phyloP scores from a whole-genome alignment of 2,797 vertebrate species.

The Esox masquinongy region DNA sequence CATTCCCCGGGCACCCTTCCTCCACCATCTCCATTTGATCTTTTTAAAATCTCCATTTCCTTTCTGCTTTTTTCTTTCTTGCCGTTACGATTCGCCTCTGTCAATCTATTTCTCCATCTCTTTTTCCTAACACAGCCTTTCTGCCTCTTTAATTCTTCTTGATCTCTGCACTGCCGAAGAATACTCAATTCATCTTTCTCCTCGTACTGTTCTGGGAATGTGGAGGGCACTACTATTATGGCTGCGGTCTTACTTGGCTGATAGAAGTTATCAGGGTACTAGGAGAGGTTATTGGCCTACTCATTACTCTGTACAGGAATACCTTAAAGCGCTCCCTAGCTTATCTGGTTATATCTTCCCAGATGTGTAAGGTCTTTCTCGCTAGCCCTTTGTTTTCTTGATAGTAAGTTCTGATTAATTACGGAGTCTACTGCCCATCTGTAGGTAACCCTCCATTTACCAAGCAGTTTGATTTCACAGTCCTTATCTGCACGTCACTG shows the following conservation, averaged over 20 bases:
- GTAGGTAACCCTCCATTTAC: neutral
- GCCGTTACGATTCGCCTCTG: neutral
- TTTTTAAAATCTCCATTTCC: conserved; percentile 16
- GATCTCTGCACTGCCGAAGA: conserved; percentile 34
- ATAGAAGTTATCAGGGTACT: conserved; percentile 43
- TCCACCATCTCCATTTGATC: conserved; percentile 17
- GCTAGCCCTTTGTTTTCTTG: neutral
- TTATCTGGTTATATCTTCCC: neutral
- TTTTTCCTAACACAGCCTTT: neutral
- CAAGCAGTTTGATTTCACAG: neutral
- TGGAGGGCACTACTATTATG: conserved; percentile 41
- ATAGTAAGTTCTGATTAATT: neutral
- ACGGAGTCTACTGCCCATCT: neutral
- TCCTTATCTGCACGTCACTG: neutral
- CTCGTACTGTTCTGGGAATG: conserved; percentile 31
- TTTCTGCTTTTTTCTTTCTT: neutral
- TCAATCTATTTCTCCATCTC: neutral
- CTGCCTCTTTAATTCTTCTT: conserved; percentile 13
- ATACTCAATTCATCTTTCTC: conserved; percentile 41
- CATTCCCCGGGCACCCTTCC: neutral
- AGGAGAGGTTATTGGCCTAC: conserved; percentile 29
- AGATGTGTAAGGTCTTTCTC: neutral
- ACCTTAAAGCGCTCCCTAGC: neutral
- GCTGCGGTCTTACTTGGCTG: conserved; percentile 46
- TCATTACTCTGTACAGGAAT: conserved; percentile 30